Evolutionary conservation across 2,797 vertebrate species (phyloP), one percentile per base, ranked within the genome.

Genomic region (Parauchenoglanis ngamensis): DNA sequence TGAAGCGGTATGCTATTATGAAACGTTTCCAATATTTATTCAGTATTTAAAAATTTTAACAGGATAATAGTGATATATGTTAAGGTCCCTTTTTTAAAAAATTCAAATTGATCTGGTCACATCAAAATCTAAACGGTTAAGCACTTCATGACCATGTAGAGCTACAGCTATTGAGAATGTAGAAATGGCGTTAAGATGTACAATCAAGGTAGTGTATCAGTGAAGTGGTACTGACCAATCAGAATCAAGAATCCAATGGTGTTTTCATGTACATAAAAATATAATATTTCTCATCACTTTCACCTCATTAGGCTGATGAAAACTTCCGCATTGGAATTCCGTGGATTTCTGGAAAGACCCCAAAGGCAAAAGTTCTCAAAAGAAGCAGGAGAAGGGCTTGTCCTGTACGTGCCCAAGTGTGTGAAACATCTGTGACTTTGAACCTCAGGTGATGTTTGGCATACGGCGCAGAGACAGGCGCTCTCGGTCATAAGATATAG

Each of bases 321-420:
- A 83, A 49, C 21, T 46, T 78, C 13, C 23, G 1, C 52, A 40
- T 84, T 75, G 65, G 40, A 59, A 85, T 54, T 57, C 65, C 21
- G 13, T 23, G 31, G 57, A 15, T 21, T 83, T 83, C 46, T 79
- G 70, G 88, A 91, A 90, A 79, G 61, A 82, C 80, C 15, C 35
- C 76, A 83, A 54, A 87, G 83, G 59, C 31, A 57, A 75, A 54
- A 44, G 73, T 44, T 86, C 31, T 17, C 11, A 49, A 61, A 19
- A 40, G 57, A 73, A 83, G 44, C 85, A 88, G 25, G 21, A 52
- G 35, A 68, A 73, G 70, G 88, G 54, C 25, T 46, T 8, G 6
- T 56, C 49, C 19, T 75, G 44, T 46, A 82, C 56, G 49, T 83
- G 44, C 82, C 57, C n/a, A 63, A 88, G 46, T 79, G 28, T 73